Evolutionary conservation across 2,113 vertebrate species (phyloP).

Genomic region (Eolophus roseicapilla): DNA sequence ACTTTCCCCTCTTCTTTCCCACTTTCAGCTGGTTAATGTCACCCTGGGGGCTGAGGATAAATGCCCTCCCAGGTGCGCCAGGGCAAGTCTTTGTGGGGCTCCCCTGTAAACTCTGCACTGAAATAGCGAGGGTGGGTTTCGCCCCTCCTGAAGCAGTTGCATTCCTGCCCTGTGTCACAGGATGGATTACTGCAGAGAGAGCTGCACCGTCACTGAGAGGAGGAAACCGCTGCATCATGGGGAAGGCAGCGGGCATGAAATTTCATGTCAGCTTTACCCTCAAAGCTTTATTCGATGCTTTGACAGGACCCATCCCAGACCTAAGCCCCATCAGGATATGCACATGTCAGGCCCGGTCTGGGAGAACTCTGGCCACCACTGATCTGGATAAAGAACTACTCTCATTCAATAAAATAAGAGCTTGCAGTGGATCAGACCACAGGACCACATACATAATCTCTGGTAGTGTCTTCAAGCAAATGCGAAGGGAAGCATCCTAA

Average conservation of each 20-base stretch:
- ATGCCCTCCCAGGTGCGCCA: neutral
- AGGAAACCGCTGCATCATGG: rapidly evolving
- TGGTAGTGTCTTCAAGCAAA: neutral
- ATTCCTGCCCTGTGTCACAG: neutral
- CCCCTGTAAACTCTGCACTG: neutral
- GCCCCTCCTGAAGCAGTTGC: neutral
- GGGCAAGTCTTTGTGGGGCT: neutral
- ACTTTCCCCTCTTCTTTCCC: neutral
- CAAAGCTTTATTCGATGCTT: neutral
- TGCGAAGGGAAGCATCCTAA: neutral
- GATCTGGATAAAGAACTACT: neutral
- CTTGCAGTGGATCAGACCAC: neutral
- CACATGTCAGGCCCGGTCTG: no score
- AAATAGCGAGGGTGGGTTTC: neutral
- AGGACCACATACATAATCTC: neutral
- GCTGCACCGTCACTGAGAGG: neutral
- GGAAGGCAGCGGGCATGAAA: neutral
- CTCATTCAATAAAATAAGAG: neutral
- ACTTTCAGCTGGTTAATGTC: neutral
- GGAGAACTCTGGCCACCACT: neutral
- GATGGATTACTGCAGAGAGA: neutral
- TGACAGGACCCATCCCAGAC: neutral
- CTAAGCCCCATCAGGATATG: neutral
- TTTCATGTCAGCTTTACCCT: neutral
- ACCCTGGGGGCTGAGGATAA: neutral